Conservation (phyloP, 92 coral and sea anemone species). For the Zoanthus solanderi region DNA sequence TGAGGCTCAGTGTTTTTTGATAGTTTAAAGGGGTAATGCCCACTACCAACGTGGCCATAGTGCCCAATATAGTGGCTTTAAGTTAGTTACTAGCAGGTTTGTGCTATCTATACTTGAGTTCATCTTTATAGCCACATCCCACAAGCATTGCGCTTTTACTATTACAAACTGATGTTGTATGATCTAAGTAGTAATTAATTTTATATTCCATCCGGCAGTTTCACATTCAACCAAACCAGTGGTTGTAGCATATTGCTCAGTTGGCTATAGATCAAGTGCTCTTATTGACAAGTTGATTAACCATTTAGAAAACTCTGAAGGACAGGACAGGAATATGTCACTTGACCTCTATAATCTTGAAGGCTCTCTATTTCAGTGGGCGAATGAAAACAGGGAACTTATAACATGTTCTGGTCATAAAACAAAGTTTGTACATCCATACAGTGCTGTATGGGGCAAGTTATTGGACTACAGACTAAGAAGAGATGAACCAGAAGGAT, state of each 20-base stretch:
- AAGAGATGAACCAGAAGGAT: constrained; percentile 62
- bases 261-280: constrained; percentile 90
- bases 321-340: constrained; percentile 37
- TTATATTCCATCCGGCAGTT: constrained; percentile 19
- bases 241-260: constrained; percentile 91
- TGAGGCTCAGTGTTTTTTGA: no score
- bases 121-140: no score
- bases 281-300: constrained; percentile 68
- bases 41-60: no score
- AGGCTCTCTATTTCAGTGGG: constrained; percentile 97
- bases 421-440: constrained; percentile 84
- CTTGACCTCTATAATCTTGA: constrained; percentile 86
- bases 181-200: not conserved
- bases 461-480: constrained; percentile 73
- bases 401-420: constrained; percentile 55
- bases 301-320: constrained; percentile 70
- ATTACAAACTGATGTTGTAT: not conserved
- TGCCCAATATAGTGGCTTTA: no score
- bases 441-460: constrained; percentile 83
- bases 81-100: no score
- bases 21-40: no score
- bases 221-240: constrained; percentile 52
- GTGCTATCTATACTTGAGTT: no score
- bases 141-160: no score
- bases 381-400: constrained; percentile 84